Percentiles rank a stretch among this genome's conserved stretches.
Conservation (phyloP, 2,888 invertebrate species). For the Mayetiola destructor region DNA sequence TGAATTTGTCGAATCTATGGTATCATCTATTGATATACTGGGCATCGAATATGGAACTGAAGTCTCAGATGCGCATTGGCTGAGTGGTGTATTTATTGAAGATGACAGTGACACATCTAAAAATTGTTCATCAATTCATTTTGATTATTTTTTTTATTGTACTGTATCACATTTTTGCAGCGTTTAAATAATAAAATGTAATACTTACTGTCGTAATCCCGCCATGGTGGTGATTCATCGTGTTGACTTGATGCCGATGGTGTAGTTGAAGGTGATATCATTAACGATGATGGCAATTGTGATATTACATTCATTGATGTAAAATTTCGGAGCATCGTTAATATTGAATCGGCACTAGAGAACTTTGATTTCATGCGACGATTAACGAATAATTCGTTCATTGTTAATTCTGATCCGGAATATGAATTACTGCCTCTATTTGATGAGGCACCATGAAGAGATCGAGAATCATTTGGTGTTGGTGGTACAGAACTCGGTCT, state of each 20-base stretch:
- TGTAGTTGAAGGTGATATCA: conserved; percentile 51
- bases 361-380: conserved; percentile 42
- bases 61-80: conserved; percentile 46
- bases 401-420: conserved; percentile 54
- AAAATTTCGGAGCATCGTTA: conserved; percentile 64
- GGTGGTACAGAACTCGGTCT: conserved; percentile 42
- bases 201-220: too few species aligned
- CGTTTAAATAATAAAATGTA: too few species aligned
- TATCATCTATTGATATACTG: conserved; percentile 41
- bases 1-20: conserved; percentile 50
- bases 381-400: conserved; percentile 41
- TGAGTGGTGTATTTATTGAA: conserved; percentile 46
- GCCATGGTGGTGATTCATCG: conserved; percentile 38
- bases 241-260: conserved; percentile 63
- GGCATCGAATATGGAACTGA: conserved; percentile 37
- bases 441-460: conserved; percentile 54
- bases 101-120: conserved; percentile 59
- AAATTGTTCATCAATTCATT: too few species aligned
- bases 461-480: conserved; percentile 48
- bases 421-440: conserved; percentile 65
- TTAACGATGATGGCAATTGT: conserved; percentile 46
- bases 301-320: conserved; percentile 44
- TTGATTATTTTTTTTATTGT: too few species aligned
- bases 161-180: too few species aligned
- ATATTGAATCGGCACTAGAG: conserved; percentile 62